Percentiles rank a stretch among this genome's conserved stretches.
Evolutionary conservation across 2,113 vertebrate species (phyloP).

Genomic region (Peucedramus taeniatus): DNA sequence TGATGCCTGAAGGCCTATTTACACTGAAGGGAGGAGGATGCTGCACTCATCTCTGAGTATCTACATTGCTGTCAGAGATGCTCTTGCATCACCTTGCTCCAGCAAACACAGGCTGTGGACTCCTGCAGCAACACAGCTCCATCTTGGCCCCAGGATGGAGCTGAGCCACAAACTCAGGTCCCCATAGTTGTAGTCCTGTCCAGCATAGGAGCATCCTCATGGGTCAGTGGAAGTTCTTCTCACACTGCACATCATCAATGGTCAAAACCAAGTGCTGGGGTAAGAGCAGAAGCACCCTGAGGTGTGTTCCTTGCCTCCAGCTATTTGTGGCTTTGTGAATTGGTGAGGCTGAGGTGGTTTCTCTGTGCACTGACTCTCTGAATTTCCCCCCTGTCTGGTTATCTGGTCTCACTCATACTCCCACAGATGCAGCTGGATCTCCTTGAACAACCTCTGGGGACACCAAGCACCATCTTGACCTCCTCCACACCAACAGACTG

Average conservation of each 20-base stretch:
- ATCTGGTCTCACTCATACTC: neutral
- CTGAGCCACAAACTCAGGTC: neutral
- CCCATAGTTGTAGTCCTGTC: fast-evolving
- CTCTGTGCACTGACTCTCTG: neutral
- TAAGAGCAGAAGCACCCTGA: neutral
- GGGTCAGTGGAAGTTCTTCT: neutral
- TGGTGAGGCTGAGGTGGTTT: neutral
- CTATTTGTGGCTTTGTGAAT: neutral
- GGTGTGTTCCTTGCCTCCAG: neutral
- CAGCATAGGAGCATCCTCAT: neutral
- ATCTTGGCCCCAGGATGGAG: neutral
- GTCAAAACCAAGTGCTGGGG: neutral
- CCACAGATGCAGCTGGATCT: neutral
- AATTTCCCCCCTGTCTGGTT: fast-evolving
- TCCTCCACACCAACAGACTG: neutral
- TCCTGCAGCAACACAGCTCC: neutral
- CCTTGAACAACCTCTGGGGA: neutral
- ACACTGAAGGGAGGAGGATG: neutral
- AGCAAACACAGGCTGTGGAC: neutral
- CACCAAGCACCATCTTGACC: neutral
- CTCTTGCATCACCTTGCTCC: neutral
- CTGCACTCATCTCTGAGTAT: neutral
- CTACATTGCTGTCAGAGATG: neutral
- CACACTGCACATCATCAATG: fast-evolving
- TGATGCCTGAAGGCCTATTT: neutral